Conservation (phyloP, 2,888 invertebrate species). For the Epistrophe eligans region DNA sequence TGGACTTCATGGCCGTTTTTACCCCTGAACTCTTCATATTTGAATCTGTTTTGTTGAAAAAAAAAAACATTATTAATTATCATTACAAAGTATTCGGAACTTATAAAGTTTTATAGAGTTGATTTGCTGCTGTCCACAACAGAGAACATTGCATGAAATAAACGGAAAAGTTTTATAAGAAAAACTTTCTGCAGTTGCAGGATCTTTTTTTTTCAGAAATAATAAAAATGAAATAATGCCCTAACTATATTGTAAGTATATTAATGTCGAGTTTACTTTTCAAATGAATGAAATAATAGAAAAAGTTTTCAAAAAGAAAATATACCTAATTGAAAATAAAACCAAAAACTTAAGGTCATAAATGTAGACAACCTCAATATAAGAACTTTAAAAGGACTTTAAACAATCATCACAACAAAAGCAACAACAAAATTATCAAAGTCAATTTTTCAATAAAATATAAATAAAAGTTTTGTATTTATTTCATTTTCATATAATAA, state of each 20-base stretch:
- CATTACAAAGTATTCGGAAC: not conserved
- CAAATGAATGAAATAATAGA: slow-evolving; percentile 34
- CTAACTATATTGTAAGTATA: slow-evolving; percentile 14
- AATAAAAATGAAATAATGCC: slow-evolving; percentile 44
- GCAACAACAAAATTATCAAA: slow-evolving; percentile 4
- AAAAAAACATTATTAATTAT: not conserved
- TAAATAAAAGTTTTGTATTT: not conserved
- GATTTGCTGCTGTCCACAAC: slow-evolving; percentile 13
- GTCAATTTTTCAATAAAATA: slow-evolving; percentile 16
- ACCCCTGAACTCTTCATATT: not conserved
- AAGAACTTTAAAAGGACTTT: slow-evolving; percentile 1
- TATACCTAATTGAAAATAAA: not conserved
- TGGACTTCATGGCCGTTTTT: too few relatives aligned
- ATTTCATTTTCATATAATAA: not conserved
- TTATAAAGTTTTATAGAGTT: not conserved
- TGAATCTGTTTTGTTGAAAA: not conserved
- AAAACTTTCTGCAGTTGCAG: slow-evolving; percentile 39
- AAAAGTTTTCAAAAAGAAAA: slow-evolving; percentile 42
- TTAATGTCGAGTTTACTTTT: slow-evolving; percentile 10
- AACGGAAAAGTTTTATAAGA: slow-evolving; percentile 28
- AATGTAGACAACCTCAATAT: not conserved
- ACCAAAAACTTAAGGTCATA: not conserved
- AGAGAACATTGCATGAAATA: slow-evolving; percentile 12
- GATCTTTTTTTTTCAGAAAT: slow-evolving; percentile 9
- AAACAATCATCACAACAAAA: not conserved